Evolutionary conservation across 2,113 vertebrate species (phyloP), one percentile per base, ranked within the genome.

Genomic region (Oryctolagus cuniculus): DNA sequence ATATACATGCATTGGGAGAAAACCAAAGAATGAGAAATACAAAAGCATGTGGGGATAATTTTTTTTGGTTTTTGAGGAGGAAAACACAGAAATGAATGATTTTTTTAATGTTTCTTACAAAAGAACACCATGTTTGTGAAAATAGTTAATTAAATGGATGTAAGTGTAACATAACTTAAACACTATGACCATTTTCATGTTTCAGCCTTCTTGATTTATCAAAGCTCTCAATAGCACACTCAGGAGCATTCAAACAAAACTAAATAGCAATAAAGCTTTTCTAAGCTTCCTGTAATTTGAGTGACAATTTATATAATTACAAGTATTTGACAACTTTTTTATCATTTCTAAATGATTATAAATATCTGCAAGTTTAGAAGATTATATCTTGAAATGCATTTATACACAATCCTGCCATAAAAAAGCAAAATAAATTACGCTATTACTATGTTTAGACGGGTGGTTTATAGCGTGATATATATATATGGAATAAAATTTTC

Each of bases 241-340:
- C 89, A 93, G 97, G 95, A 96, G 89, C 74, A 91, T 95, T 96
- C 96, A 96, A 96, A 96, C 95, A 97, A 97, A 97, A 96, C 96
- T 93, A 96, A 96, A 92, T 36, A 96, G 94, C 95, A 94, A 96
- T 94, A 90, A 96, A 95, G 96, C 95, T 89, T 95, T 94, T 96
- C 95, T 97, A 96, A 96, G 97, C 93, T 95, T 96, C 89, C 97
- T 93, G 80, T 97, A 97, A 97, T 97, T 96, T 96, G 89, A 97
- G 96, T 95, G 92, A 97, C 96, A 97, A 97, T 97, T 97, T 97
- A 94, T 97, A 89, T 97, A 97, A 97, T 97, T 97, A 97, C 91
- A 93, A 97, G 97, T 96, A 97, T 97, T 97, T 97, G 97, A 96
- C 96, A 97, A 97, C 96, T 95, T 97, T 96, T 93, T 96, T 92